Percentiles rank a stretch among this genome's conserved stretches.
phyloP scores from a whole-genome alignment of 2,888 invertebrate species.

The Cerastoderma edule region DNA sequence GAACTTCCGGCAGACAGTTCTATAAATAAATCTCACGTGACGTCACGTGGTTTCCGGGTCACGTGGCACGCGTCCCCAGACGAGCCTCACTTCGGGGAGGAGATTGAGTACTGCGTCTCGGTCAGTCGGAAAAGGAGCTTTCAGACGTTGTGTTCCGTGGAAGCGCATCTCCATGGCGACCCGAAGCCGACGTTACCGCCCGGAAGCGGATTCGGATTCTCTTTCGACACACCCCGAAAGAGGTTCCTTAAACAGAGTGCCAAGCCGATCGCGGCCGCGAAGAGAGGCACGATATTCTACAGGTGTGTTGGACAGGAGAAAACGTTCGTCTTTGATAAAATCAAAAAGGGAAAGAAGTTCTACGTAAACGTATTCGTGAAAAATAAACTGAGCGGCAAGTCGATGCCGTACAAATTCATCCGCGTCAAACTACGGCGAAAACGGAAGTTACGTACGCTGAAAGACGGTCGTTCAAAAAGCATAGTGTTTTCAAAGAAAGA shows the following conservation, averaged over 20 bases:
- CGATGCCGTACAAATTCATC: constrained; percentile 85
- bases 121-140: constrained; percentile 83
- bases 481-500: constrained; percentile 63
- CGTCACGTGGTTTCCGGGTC: constrained; percentile 53
- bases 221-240: constrained; percentile 71
- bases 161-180: constrained; percentile 83
- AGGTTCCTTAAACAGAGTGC: constrained; percentile 60
- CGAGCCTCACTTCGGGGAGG: constrained; percentile 63
- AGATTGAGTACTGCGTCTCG: constrained; percentile 85
- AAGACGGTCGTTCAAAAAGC: constrained; percentile 71
- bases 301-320: constrained; percentile 85
- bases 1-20: constrained; percentile 54
- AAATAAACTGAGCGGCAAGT: constrained; percentile 85
- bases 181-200: constrained; percentile 75
- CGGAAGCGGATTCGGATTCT: constrained; percentile 78
- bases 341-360: constrained; percentile 85
- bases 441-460: constrained; percentile 59
- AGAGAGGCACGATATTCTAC: constrained; percentile 79
- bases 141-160: constrained; percentile 85
- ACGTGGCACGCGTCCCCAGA: constrained; percentile 66
- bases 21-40: constrained; percentile 47
- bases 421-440: constrained; percentile 66
- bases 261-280: constrained; percentile 65
- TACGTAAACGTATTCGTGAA: constrained; percentile 86
- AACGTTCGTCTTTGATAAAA: constrained; percentile 85